Conservation (phyloP, 2,113 vertebrate genomes). For the Mirza zaza region DNA sequence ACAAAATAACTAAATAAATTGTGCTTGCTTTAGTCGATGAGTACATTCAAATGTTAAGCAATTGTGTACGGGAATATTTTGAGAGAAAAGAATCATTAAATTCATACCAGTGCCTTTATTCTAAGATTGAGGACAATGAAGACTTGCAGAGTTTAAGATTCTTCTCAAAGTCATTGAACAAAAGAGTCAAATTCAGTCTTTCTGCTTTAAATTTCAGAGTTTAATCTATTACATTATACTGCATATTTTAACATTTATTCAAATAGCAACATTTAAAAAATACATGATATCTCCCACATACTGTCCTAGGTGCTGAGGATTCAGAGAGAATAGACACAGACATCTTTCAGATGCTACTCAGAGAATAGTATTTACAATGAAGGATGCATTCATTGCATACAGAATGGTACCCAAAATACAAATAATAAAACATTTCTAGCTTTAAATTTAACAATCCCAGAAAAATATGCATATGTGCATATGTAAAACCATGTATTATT, state of each 20-base stretch:
- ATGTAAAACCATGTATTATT: background rate
- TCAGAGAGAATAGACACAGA: background rate
- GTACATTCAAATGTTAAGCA: background rate
- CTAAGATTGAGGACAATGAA: background rate
- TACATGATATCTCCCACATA: background rate
- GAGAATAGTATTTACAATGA: background rate
- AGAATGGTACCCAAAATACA: background rate
- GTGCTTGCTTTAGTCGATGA: background rate
- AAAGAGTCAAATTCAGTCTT: background rate
- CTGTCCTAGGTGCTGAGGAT: background rate
- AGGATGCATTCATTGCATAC: background rate
- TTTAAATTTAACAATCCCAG: background rate
- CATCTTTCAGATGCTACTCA: background rate
- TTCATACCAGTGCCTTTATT: background rate
- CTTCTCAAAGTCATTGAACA: background rate
- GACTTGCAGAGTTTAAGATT: background rate
- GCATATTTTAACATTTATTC: background rate
- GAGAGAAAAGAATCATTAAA: background rate
- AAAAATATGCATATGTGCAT: background rate
- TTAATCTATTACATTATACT: background rate
- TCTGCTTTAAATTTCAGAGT: background rate
- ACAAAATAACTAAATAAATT: conserved; percentile 3
- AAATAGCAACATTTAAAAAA: background rate
- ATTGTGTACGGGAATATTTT: background rate
- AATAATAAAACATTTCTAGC: background rate